These are phyloP conservation scores for Scortum barcoo DNA, from an alignment of 2,113 vertebrate genomes.

Conservation along the genomic window DNA sequence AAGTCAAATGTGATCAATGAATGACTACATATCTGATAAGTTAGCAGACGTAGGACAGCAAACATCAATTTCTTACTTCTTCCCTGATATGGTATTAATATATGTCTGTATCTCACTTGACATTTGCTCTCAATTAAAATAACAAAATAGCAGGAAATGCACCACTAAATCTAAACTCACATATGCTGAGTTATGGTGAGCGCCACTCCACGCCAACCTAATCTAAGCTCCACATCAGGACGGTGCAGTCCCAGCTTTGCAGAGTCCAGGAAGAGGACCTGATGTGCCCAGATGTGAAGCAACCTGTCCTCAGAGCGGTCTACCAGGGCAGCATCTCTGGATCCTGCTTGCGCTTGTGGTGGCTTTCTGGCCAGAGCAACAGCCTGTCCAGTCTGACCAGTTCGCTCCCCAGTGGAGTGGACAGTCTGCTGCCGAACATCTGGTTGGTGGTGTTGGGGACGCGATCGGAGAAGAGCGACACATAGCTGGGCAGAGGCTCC, in stretches of 20 bases:
- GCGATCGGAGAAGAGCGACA: constrained; percentile 82
- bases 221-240: background rate
- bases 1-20: background rate
- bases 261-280: background rate
- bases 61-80: background rate
- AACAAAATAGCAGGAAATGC: background rate
- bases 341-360: constrained; percentile 80
- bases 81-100: background rate
- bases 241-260: background rate
- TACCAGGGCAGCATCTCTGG: constrained; percentile 81
- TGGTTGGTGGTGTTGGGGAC: constrained; percentile 85
- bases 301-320: background rate
- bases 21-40: background rate
- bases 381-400: constrained; percentile 85
- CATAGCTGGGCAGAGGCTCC: constrained; percentile 72
- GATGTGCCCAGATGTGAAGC: background rate
- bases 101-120: background rate
- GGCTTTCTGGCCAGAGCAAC: constrained; percentile 66
- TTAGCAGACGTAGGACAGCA: background rate
- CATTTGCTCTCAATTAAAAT: background rate
- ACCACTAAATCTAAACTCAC: background rate
- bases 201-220: background rate
- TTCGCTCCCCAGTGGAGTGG: constrained; percentile 83
- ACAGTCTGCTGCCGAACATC: constrained; percentile 83
- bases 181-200: background rate